These are phyloP conservation scores for Pygmarrhopalites habei DNA, from an alignment of 1,140 invertebrate species.

Conservation along the genomic window DNA sequence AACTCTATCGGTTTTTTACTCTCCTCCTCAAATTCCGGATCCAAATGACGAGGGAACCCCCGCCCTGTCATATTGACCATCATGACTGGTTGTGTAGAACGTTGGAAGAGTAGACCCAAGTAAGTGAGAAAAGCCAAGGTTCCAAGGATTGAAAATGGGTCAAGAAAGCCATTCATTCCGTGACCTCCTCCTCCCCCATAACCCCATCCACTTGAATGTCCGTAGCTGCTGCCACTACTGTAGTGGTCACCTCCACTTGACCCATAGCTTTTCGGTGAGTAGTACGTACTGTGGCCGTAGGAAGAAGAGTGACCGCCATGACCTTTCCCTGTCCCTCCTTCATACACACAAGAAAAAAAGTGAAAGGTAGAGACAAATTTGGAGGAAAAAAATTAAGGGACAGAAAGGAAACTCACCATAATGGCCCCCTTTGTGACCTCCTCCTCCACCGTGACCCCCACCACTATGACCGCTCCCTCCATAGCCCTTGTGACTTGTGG, in stretches of 20 bases:
- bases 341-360: too few relatives aligned
- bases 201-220: constrained; percentile 5
- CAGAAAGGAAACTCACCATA: too few relatives aligned
- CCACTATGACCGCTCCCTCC: background rate
- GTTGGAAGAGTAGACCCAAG: constrained; percentile 30
- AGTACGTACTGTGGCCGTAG: constrained; percentile 4
- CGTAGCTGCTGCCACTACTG: constrained; percentile 20
- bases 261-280: constrained; percentile 13
- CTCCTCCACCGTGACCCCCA: background rate
- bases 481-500: background rate
- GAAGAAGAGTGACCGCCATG: background rate
- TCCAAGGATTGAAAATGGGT: constrained; percentile 36
- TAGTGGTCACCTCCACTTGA: background rate
- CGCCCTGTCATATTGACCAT: constrained; percentile 19
- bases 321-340: too few relatives aligned
- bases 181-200: constrained; percentile 12
- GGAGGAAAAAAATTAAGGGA: too few relatives aligned
- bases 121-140: constrained; percentile 31
- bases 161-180: constrained; percentile 14
- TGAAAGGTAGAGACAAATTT: too few relatives aligned
- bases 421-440: background rate
- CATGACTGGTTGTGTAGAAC: constrained; percentile 11
- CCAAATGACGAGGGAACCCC: constrained; percentile 10
- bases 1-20: background rate
- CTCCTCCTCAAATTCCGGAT: background rate